Percentiles rank a stretch among this genome's conserved stretches.
Conservation (phyloP, 2,888 invertebrate species). For the Gymnoscelis rufifasciata region DNA sequence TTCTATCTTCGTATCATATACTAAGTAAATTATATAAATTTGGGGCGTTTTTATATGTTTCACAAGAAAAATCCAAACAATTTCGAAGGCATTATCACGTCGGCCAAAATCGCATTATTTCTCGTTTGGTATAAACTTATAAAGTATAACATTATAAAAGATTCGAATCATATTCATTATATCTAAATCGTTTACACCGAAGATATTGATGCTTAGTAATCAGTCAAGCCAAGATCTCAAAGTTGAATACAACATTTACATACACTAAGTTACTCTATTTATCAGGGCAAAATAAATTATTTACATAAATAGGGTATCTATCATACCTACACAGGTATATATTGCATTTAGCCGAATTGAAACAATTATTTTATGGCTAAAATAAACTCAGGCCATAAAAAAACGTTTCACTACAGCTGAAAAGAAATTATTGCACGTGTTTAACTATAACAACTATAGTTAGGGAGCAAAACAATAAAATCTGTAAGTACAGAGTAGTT, state of each 20-base stretch:
- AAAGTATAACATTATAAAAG: conserved; percentile 61
- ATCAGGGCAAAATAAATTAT: conserved; percentile 22
- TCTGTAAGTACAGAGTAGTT: conserved; percentile 8
- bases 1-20: not conserved
- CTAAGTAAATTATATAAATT: not conserved
- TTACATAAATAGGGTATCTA: conserved; percentile 25
- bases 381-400: conserved; percentile 20
- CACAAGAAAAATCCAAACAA: not conserved
- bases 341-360: conserved; percentile 23
- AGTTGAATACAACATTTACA: conserved; percentile 33
- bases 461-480: conserved; percentile 18
- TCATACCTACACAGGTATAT: conserved; percentile 22
- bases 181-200: conserved; percentile 39
- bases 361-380: conserved; percentile 21
- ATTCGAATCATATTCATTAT: conserved; percentile 62
- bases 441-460: conserved; percentile 21
- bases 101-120: conserved; percentile 40
- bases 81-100: conserved; percentile 46
- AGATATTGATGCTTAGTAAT: conserved; percentile 41
- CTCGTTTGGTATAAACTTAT: conserved; percentile 45
- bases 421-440: conserved; percentile 26
- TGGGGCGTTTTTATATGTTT: not conserved
- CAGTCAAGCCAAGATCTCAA: conserved; percentile 48
- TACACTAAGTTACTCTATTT: conserved; percentile 5
- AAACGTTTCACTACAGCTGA: conserved; percentile 20